phyloP scores from a whole-genome alignment of 2,888 invertebrate genomes.

The Tuberolachnus salignus region DNA sequence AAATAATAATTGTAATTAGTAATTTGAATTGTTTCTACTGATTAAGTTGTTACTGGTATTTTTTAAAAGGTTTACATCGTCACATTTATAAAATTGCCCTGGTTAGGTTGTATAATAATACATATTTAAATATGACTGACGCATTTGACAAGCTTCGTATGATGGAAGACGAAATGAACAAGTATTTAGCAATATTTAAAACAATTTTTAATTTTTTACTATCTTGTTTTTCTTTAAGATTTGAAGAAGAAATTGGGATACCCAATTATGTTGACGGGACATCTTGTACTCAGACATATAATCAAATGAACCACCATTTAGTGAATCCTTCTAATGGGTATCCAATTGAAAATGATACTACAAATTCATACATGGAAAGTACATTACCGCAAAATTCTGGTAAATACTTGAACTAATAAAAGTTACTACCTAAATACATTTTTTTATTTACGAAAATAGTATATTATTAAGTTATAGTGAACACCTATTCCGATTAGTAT shows the following conservation, averaged over 20 bases:
- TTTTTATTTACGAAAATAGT: neutral
- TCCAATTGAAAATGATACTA: slow-evolving; percentile 37
- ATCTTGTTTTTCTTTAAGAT: slow-evolving; percentile 66
- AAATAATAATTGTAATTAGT: too few species aligned
- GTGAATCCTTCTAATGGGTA: slow-evolving; percentile 5
- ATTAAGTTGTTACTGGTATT: too few species aligned
- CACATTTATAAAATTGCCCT: too few species aligned
- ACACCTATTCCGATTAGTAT: neutral
- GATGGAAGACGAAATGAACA: slow-evolving; percentile 92
- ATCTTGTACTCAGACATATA: slow-evolving; percentile 74
- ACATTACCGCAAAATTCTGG: slow-evolving; percentile 53
- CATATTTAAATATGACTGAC: slow-evolving; percentile 32
- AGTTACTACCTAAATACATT: neutral
- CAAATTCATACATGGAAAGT: slow-evolving; percentile 39
- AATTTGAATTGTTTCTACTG: too few species aligned
- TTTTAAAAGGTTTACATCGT: too few species aligned
- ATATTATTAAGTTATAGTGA: slow-evolving; percentile 23
- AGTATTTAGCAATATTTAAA: slow-evolving; percentile 64
- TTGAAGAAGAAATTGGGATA: slow-evolving; percentile 80
- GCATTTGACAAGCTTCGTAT: slow-evolving; percentile 70
- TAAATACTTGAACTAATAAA: slow-evolving; percentile 26
- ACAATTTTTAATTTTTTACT: neutral
- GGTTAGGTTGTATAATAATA: too few species aligned
- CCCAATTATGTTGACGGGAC: slow-evolving; percentile 67
- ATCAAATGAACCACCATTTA: slow-evolving; percentile 65